Base-by-base conservation (phyloP, 1,140 invertebrate species). In the Drosophila azteca region DNA sequence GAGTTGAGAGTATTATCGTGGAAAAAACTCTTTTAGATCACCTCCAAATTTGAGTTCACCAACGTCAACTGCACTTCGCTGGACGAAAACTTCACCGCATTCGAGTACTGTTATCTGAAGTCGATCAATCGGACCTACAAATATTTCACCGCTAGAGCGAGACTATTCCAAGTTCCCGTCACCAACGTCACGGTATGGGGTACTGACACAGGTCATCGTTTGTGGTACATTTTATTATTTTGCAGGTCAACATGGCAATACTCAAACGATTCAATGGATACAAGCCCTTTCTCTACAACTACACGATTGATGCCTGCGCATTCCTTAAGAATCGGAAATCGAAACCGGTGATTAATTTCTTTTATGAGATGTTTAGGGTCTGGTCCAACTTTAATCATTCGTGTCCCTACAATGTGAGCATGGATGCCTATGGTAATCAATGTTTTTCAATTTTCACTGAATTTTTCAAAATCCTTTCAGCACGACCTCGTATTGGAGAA, bases 251-350 rank as follows among this genome's bases (percentile, higher is more conserved):
- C 41, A 3, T 6, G 11, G 11, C 4, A 0, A 9, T 67, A 0
- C 46, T 52, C 2, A 67, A 67, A 5, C 20, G 48, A 2, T 3
- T 29, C 1, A 55, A 7, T 43, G 51, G 51, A 11, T 67, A 64
- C 3, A 52, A 49, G 3, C 62, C 61, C 0, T 69, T 66, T 7
- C 48, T 66, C 41, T 65, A 11, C 13, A 69, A 69, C 17, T 0
- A 44, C 1, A 69, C 66, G 1, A 3, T 43, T 6, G 61, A 69
- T 31, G 44, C 26, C 5, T 69, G 66, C 9, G 13, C 51, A 3
- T 66, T 69, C 11, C 6, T 69, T 0, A 48, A 39, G 20, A 52
- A 45, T 7, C 15, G 9, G 8, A 63, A 31, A 5, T 39, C 48
- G 4, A 52, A 35, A 22, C 22, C 41, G 3, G 39, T 13, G 20